Conservation (phyloP, 1,140 invertebrate genomes). For the Orchesella cincta region DNA sequence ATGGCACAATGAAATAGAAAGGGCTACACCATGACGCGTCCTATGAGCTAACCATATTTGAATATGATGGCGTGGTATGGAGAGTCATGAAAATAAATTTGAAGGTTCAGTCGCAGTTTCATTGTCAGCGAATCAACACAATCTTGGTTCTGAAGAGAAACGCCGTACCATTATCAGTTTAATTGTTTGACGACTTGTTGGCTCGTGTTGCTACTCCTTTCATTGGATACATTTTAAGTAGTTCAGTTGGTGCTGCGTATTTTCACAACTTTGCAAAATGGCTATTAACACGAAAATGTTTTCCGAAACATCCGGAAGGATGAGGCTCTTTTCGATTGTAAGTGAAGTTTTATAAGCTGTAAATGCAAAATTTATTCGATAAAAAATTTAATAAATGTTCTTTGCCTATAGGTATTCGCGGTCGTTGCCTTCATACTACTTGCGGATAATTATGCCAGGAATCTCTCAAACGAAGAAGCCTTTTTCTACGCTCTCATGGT, state of each 20-base stretch:
- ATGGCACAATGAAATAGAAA: too few species aligned
- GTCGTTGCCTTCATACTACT: constrained; percentile 12
- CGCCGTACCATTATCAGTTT: neutral
- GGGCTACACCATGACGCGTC: neutral
- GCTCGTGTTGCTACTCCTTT: neutral
- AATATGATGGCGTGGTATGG: neutral
- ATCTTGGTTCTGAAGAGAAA: neutral
- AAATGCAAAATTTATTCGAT: constrained; percentile 7
- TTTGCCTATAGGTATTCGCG: neutral
- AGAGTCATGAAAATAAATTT: constrained; percentile 4
- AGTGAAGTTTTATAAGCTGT: constrained; percentile 22
- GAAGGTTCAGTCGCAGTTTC: constrained; percentile 1
- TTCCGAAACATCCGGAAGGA: constrained; percentile 21
- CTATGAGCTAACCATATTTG: too few species aligned
- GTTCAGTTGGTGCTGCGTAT: neutral
- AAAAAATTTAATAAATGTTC: neutral
- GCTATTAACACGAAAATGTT: constrained; percentile 32
- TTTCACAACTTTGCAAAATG: constrained; percentile 15
- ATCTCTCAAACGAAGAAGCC: neutral
- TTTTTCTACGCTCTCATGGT: neutral
- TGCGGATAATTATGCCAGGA: neutral
- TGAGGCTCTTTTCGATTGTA: constrained; percentile 28
- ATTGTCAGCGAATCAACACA: neutral
- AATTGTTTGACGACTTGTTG: neutral
- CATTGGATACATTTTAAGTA: neutral